Evolutionary conservation across 2,888 invertebrate species (phyloP).

Genomic region (Macroteleia sp.): DNA sequence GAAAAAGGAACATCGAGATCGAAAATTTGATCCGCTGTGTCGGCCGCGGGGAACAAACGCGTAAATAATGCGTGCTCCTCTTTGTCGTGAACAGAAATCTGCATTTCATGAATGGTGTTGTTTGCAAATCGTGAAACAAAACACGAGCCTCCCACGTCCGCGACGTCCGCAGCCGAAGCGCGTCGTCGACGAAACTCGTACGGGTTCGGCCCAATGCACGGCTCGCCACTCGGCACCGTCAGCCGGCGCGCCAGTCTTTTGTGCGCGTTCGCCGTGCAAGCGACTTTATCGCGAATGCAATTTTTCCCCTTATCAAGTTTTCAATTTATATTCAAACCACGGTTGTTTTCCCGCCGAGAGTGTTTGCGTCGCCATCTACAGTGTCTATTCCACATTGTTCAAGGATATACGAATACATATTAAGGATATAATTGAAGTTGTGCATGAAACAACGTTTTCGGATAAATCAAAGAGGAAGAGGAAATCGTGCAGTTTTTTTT

Average conservation of each 20-base stretch:
- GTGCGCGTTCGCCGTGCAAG: conserved; percentile 65
- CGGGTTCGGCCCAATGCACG: conserved; percentile 32
- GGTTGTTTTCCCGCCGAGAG: conserved; percentile 13
- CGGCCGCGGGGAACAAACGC: conserved; percentile 7
- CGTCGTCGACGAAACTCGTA: conserved; percentile 58
- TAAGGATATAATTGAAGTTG: background rate
- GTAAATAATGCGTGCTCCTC: conserved; percentile 39
- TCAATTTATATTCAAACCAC: background rate
- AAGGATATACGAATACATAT: background rate
- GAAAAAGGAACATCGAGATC: no score
- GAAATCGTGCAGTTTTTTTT: conserved; percentile 1
- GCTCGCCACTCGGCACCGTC: conserved; percentile 26
- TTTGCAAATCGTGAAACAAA: conserved; percentile 59
- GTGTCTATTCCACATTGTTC: background rate
- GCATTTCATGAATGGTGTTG: conserved; percentile 63
- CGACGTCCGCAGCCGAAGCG: conserved; percentile 45
- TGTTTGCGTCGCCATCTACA: conserved; percentile 15
- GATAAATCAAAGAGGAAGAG: background rate
- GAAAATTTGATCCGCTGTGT: conserved; percentile 6
- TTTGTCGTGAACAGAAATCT: conserved; percentile 53
- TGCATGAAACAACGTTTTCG: background rate
- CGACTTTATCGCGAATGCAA: conserved; percentile 8
- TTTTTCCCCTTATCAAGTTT: background rate
- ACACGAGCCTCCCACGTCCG: conserved; percentile 57
- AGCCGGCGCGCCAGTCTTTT: conserved; percentile 63